phyloP scores from a whole-genome alignment of 2,113 vertebrate genomes.

The Crotalus helleri region DNA sequence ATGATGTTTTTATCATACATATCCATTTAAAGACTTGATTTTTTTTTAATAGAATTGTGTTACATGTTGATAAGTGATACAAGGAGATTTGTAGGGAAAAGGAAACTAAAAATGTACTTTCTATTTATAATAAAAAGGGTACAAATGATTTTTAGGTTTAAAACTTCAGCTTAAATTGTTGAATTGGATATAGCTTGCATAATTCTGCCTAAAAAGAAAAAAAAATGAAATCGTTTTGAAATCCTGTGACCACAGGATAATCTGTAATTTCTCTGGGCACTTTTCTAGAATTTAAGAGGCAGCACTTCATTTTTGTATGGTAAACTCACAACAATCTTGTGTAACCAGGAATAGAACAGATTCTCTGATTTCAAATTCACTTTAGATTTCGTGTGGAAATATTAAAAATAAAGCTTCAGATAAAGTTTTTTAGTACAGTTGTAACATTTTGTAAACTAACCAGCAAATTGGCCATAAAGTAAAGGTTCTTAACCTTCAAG shows the following conservation, averaged over 20 bases:
- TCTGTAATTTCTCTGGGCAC: neutral
- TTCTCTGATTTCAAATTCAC: neutral
- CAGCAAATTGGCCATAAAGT: neutral
- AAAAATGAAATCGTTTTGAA: neutral
- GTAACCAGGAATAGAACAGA: neutral
- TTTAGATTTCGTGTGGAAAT: neutral
- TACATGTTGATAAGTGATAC: neutral
- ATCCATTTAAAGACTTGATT: neutral
- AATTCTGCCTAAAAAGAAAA: neutral
- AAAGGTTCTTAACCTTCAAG: neutral
- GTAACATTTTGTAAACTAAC: neutral
- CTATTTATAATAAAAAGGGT: neutral
- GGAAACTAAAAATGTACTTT: neutral
- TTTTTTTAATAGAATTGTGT: neutral
- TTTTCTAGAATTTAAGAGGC: neutral
- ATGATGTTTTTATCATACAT: constrained; percentile 33
- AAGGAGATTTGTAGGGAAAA: neutral
- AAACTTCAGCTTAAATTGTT: neutral
- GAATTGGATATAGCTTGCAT: neutral
- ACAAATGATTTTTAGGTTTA: neutral
- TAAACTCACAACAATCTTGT: neutral
- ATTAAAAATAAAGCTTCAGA: neutral
- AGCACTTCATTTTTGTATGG: neutral
- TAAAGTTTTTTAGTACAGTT: neutral
- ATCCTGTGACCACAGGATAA: neutral